phyloP scores from a whole-genome alignment of 2,797 vertebrate species.

The Scomberomorus guttatus region DNA sequence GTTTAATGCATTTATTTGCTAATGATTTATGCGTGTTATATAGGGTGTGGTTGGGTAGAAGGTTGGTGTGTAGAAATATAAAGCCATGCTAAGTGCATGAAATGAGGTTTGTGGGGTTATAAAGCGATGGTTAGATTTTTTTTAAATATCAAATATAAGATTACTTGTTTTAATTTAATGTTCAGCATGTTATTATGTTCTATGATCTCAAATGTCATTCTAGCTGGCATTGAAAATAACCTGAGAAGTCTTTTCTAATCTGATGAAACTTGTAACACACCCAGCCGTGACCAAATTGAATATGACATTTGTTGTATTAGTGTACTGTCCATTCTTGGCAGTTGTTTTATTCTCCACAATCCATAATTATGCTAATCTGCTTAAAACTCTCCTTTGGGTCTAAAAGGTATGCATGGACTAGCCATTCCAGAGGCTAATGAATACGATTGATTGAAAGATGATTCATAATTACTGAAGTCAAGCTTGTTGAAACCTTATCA shows the following conservation, averaged over 20 bases:
- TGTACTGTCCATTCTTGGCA: background rate
- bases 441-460: constrained; percentile 44
- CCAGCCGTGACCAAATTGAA: too few species aligned
- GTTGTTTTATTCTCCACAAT: constrained; percentile 10
- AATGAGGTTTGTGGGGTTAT: too few species aligned
- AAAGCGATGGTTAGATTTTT: too few species aligned
- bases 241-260: background rate
- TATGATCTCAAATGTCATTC: too few species aligned
- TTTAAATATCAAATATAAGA: background rate
- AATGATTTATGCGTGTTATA: background rate
- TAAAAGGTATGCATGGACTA: constrained; percentile 3
- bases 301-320: background rate
- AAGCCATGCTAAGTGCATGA: too few species aligned
- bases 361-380: constrained; percentile 22
- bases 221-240: too few species aligned
- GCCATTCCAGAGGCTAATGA: constrained; percentile 34
- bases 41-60: background rate
- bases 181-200: background rate
- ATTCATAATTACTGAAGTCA: constrained; percentile 39
- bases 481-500: constrained; percentile 35
- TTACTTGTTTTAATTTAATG: background rate
- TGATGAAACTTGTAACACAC: too few species aligned
- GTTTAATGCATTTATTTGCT: background rate
- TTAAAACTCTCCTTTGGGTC: constrained; percentile 6
- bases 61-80: background rate